Evolutionary conservation across 2,113 vertebrate genomes (phyloP).

Genomic region (Pseudorectes ferrugineus): DNA sequence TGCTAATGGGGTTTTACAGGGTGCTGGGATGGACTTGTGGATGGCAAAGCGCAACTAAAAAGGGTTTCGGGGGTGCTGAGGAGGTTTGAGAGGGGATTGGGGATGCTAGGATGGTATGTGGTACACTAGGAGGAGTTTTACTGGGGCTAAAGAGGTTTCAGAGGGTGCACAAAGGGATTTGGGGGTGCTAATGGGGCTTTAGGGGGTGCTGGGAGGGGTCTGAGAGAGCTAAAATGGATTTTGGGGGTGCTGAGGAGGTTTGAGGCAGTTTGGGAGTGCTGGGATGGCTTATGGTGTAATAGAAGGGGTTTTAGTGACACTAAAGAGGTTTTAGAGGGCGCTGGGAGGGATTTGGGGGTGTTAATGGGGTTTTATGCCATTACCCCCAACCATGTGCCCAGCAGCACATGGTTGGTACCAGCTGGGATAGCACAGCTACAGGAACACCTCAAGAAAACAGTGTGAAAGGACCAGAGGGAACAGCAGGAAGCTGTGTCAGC

Average conservation of each 20-base stretch:
- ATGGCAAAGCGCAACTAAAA: not conserved
- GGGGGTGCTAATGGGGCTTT: not conserved
- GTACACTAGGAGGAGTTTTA: not conserved
- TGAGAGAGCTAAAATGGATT: not conserved
- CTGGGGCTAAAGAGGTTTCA: not conserved
- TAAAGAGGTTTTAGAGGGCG: not conserved
- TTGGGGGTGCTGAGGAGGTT: not conserved
- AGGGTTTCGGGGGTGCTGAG: accelerated
- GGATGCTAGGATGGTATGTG: not conserved
- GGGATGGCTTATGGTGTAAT: too few relatives aligned
- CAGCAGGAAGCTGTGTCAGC: not conserved
- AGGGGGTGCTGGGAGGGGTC: not conserved
- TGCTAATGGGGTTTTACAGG: not conserved
- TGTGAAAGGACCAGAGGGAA: not conserved
- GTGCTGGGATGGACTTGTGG: not conserved
- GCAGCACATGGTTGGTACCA: accelerated
- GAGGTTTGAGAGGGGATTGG: not conserved
- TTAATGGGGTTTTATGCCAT: not conserved
- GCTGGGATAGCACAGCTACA: not conserved
- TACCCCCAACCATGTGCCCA: accelerated
- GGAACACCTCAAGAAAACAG: not conserved
- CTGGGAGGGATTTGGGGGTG: not conserved
- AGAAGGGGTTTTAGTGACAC: not conserved
- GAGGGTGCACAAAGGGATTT: not conserved
- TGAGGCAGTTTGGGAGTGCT: accelerated